Evolutionary conservation across 2,888 invertebrate genomes (phyloP).

Genomic region (Archaeoteleia sp.): DNA sequence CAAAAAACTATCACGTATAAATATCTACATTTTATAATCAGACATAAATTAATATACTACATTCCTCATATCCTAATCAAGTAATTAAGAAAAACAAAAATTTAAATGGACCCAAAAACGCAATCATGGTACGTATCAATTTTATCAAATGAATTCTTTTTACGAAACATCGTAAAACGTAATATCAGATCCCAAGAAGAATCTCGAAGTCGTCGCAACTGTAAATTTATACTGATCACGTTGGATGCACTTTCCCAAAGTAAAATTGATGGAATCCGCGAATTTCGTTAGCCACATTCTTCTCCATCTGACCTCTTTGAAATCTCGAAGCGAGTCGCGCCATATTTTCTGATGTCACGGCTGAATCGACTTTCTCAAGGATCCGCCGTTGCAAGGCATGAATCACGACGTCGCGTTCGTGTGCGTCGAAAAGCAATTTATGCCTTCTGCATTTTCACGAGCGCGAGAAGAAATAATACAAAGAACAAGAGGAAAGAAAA

Average conservation of each 20-base stretch:
- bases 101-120: too few relatives aligned
- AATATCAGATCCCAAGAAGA: slow-evolving; percentile 5
- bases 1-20: too few relatives aligned
- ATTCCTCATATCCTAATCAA: too few relatives aligned
- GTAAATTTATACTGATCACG: slow-evolving; percentile 37
- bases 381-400: neutral
- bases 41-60: too few relatives aligned
- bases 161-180: slow-evolving; percentile 38
- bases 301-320: neutral
- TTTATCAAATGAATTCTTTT: slow-evolving; percentile 32
- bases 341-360: slow-evolving; percentile 44
- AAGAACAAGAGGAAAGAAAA: too few relatives aligned
- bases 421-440: too few relatives aligned
- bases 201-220: slow-evolving; percentile 6
- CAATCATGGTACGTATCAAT: too few relatives aligned
- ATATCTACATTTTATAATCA: too few relatives aligned
- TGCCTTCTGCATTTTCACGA: too few relatives aligned
- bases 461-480: too few relatives aligned
- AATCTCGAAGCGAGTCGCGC: too few relatives aligned
- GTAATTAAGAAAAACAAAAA: too few relatives aligned
- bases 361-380: slow-evolving; percentile 31
- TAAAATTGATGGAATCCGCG: slow-evolving; percentile 39
- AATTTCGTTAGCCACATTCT: slow-evolving; percentile 11
- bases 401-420: neutral
- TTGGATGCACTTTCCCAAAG: slow-evolving; percentile 13